A percentile compares a stretch with the other conserved stretches of the same genome.
Conservation (phyloP, 2,797 vertebrate genomes). For the Phoebastria nigripes region DNA sequence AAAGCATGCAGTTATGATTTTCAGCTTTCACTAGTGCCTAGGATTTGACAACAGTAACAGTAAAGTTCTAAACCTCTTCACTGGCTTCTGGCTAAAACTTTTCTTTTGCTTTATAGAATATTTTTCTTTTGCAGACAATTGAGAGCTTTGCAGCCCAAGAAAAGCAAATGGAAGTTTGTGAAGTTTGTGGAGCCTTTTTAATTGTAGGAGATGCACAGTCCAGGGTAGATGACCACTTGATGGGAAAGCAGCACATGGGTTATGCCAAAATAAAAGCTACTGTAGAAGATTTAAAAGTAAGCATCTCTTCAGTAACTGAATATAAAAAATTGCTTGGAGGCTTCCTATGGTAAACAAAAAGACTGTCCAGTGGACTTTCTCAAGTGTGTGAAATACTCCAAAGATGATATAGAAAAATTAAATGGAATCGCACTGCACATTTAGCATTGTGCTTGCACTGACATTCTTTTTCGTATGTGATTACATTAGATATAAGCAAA, state of each 20-base stretch:
- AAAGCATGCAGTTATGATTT: background rate
- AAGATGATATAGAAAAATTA: background rate
- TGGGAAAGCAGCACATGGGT: constrained; percentile 99
- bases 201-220: constrained; percentile 98
- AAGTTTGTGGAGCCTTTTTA: constrained; percentile 98
- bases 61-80: background rate
- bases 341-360: background rate
- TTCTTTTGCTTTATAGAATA: background rate
- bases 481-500: background rate
- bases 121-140: constrained; percentile 83
- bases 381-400: background rate
- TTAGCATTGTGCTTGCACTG: background rate
- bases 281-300: constrained; percentile 98
- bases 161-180: constrained; percentile 99
- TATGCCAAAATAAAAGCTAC: constrained; percentile 99
- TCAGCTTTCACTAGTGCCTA: background rate
- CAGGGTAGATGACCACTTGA: constrained; percentile 96
- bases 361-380: background rate
- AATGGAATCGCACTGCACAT: background rate
- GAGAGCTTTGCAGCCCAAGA: constrained; percentile 99
- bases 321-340: background rate
- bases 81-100: background rate
- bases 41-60: background rate
- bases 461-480: background rate
- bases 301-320: background rate